Evolutionary conservation across 2,113 vertebrate genomes (phyloP).

Genomic region (Chloebia gouldiae): DNA sequence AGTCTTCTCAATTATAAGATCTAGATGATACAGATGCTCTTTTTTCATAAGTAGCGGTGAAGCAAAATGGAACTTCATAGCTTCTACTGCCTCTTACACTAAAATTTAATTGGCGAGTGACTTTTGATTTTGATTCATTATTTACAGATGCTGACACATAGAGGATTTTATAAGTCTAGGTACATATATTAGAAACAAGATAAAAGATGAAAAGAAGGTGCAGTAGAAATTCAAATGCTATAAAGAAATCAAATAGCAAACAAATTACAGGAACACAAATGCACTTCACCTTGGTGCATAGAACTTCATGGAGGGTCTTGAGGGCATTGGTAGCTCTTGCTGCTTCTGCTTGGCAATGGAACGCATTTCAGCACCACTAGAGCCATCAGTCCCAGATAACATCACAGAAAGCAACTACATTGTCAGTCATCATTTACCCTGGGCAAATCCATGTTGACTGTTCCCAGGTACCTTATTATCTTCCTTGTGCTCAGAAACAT

Average conservation of each 20-base stretch:
- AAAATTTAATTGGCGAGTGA: background rate
- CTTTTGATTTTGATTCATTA: background rate
- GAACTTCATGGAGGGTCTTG: background rate
- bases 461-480: background rate
- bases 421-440: background rate
- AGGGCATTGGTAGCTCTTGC: background rate
- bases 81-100: background rate
- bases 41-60: background rate
- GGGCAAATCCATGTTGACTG: background rate
- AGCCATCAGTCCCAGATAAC: too few species aligned
- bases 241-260: background rate
- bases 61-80: background rate
- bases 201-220: background rate
- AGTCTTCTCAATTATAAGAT: background rate
- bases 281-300: background rate
- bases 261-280: background rate
- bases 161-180: background rate
- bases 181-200: background rate
- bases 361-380: background rate
- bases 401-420: background rate
- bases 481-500: background rate
- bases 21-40: background rate
- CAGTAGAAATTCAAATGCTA: background rate
- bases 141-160: background rate
- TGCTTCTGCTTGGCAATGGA: background rate